Base-by-base conservation (phyloP, 2,888 invertebrate species). In the Acleris sparsana region DNA sequence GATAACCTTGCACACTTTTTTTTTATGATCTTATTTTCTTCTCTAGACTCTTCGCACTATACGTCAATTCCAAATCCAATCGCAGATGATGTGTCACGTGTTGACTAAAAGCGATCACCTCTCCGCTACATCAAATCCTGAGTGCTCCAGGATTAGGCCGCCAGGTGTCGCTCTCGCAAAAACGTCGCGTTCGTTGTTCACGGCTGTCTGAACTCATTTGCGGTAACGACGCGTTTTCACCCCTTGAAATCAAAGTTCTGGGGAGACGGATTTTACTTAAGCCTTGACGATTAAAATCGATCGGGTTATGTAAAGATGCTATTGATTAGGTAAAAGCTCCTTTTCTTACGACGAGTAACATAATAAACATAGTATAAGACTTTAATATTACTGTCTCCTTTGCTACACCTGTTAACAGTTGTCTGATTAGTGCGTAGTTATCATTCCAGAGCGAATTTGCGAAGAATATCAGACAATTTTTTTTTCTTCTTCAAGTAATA, bases 121-220 rank as follows among this genome's bases (percentile, higher is more conserved):
- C 25, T 46, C 44, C 25, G 4, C 69, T 61, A 62, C 72, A 71
- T 60, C 69, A 85, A 87, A 87, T 87, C 88, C 86, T 85, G 80
- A 89, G 88, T 89, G 88, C 84, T 71, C 60, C 70, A 70, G 77
- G 84, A 85, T 88, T 87, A 87, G 79, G 76, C 70, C 68, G 72
- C 74, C 85, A 84, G 86, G 87, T 87, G 86, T 67, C 67, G 72
- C 69, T 72, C 67, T 72, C 74, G 79, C 80, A 83, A 77, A 76
- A 84, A 83, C 80, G 89, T 88, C 89, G 88, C 82, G 87, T 86
- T 83, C 78, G 73, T 67, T 78, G 80, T 70, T 83, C 79, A 87
- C 88, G 91, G 82, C 76, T 90, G 92, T 91, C 92, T 86, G 82
- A 82, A 77, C 85, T 84, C 80, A 80, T 92, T 89, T 88, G 78